These are phyloP conservation scores for Hexactinellida sp. DNA, from an alignment of 37 sponge, comb jelly and placozoan species.

Conservation along the genomic window DNA sequence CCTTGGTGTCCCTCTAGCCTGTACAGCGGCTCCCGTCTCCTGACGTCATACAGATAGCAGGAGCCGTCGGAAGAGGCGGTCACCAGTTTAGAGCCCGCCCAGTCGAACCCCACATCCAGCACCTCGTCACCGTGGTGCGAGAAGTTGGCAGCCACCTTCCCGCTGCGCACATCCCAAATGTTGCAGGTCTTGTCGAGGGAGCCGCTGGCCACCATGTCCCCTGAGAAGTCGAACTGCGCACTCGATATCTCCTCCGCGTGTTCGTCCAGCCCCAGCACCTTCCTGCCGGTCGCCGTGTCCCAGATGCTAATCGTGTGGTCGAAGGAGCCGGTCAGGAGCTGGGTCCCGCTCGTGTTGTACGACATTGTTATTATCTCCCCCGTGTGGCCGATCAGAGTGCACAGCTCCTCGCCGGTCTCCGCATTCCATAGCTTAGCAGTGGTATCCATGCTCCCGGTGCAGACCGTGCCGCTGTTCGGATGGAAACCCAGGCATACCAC, in stretches of 20 bases:
- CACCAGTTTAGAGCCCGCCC: constrained; percentile 62
- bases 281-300: constrained; percentile 70
- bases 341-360: constrained; percentile 63
- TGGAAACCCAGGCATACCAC: constrained; percentile 81
- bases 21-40: constrained; percentile 39
- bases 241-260: constrained; percentile 86
- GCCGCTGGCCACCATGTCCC: constrained; percentile 65
- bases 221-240: constrained; percentile 68
- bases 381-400: constrained; percentile 78
- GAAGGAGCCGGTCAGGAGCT: constrained; percentile 78
- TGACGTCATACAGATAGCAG: constrained; percentile 49
- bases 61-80: constrained; percentile 89
- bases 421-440: constrained; percentile 87
- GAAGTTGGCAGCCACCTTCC: constrained; percentile 40
- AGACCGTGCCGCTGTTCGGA: constrained; percentile 70
- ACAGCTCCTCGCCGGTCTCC: constrained; percentile 53
- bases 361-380: constrained; percentile 78
- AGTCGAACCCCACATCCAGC: constrained; percentile 82
- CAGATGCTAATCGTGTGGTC: constrained; percentile 84
- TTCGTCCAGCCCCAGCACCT: constrained; percentile 23
- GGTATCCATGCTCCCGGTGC: constrained; percentile 93
- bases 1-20: constrained; percentile 79
- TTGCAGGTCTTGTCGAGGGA: constrained; percentile 96
- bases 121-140: constrained; percentile 88
- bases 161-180: constrained; percentile 64